These are phyloP conservation scores for Tenrec ecaudatus DNA, from an alignment of 2,113 vertebrate genomes.

Conservation along the genomic window DNA sequence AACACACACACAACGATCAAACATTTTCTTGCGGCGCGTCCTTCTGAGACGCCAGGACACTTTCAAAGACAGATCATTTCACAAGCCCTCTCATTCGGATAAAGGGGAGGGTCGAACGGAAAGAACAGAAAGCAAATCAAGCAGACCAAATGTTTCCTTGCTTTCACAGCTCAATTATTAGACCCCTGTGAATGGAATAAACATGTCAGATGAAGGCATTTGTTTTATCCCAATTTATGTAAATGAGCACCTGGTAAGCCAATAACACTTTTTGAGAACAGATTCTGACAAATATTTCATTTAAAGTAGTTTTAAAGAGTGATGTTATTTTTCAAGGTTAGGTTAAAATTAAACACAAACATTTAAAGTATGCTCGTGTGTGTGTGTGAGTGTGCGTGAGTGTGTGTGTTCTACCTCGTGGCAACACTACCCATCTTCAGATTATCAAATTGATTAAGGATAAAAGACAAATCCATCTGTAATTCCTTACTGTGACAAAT, in stretches of 20 bases:
- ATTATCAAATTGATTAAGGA: not conserved
- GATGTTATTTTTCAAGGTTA: constrained; percentile 31
- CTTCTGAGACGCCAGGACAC: constrained; percentile 36
- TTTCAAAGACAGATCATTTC: constrained; percentile 64
- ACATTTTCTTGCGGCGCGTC: not conserved
- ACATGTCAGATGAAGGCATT: constrained; percentile 79
- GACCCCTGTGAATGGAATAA: constrained; percentile 73
- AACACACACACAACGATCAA: constrained; percentile 27
- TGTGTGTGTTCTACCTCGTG: not conserved
- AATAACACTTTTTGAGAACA: constrained; percentile 63
- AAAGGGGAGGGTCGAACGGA: constrained; percentile 42
- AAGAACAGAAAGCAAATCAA: constrained; percentile 61
- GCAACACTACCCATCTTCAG: not conserved
- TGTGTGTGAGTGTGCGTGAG: not conserved
- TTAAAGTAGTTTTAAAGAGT: constrained; percentile 22
- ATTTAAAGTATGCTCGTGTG: not conserved
- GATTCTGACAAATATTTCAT: constrained; percentile 66
- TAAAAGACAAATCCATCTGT: not conserved
- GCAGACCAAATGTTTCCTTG: constrained; percentile 54
- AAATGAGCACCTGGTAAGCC: constrained; percentile 77
- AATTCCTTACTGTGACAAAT: not conserved
- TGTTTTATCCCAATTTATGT: constrained; percentile 77
- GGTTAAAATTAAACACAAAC: constrained; percentile 32
- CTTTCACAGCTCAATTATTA: constrained; percentile 72
- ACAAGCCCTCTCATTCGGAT: constrained; percentile 50